Base-by-base conservation (phyloP, 2,888 invertebrate genomes). In the Temnothorax ravouxi region DNA sequence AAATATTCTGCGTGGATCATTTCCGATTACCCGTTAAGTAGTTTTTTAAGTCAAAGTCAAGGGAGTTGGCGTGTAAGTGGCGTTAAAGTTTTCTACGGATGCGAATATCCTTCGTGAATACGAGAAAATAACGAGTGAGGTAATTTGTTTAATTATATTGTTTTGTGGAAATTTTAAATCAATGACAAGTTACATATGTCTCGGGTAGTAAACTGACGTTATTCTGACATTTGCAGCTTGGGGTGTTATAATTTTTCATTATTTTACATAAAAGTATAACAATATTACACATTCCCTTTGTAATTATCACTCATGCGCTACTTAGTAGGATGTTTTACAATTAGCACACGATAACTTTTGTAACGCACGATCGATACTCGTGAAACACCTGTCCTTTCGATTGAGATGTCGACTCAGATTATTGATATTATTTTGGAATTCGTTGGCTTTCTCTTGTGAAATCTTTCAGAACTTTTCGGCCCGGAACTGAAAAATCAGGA, bases 1-100 rank as follows among this genome's bases (percentile, higher is more conserved):
- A 91, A 88, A 86, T 79, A 86, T 38, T 67, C n/a, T 81, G 18
- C 21, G 21, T 47, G 8, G 3, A 34, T 69, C 11, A 21, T 18
- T 18, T 29, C 4, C 15, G 15, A 38, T 50, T 44, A 50, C 64
- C 29, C 38, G 4, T 9, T 61, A 62, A 11, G n/a, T 50, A 9
- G 4, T 52, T 29, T 6, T 6, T 29, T 6, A 50, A 69, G n/a
- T 29, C 8, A 50, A 50, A 67, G 5, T 44, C 44, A 29, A 29
- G 18, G 1, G 6, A 47, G 25, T 29, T 67, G 47, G 21, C 38
- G 5, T n/a, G 18, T n/a, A 18, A 61, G 9, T 13, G 3, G 41
- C 6, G 41, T 64, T 41, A 21, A 41, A n/a, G 5, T 21, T 64
- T 41, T 13, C 34, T 21, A 64, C 6, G 15, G 5, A 62, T 41